Evolutionary conservation across 2,888 invertebrate genomes (phyloP), one percentile per base, ranked within the genome.

Genomic region (Cephonodes hylas): DNA sequence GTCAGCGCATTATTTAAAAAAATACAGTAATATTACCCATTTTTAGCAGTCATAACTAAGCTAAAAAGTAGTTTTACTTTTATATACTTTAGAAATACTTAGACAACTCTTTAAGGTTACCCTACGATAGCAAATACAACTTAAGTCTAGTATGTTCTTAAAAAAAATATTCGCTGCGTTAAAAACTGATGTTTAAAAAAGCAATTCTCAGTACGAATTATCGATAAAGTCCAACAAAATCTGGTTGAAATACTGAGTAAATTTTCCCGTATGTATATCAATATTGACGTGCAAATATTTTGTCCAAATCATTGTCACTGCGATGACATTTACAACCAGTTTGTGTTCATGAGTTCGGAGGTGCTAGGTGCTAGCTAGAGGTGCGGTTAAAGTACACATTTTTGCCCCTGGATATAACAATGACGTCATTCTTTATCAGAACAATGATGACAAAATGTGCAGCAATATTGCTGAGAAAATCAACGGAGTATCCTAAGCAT

Each of bases 281-380:
- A 53, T 53, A 53, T 53, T 53, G 27, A 27, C 53, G 10, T 38
- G 38, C 31, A 31, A 45, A 45, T 13, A 4, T 18, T 18, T 15
- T 8, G 48, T 27, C 10, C 18, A 10, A 31, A 53, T 31, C 27
- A 53, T 53, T 31, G 20, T 53, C 53, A 53, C 18, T 18, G 7
- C 53, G 18, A 31, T 31, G 31, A 53, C 31, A 53, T 53, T 53
- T 27, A 18, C 25, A 53, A 53, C 53, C 53, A 31, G 53, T 53
- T 53, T 10, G 53, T 10, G 53, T 53, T 31, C 5, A 18, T 53
- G 31, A 53, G 8, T 53, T 25, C 6, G 3, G 31, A 53, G 27
- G 31, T 53, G 53, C 31, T 53, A 31, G 4, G 27, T 31, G 46
- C 22, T 18, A 22, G 48, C 15, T 7, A 27, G 10, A 53, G 31